Base-by-base conservation (phyloP, 2,888 invertebrate genomes). In the Xestia rhomboidea region DNA sequence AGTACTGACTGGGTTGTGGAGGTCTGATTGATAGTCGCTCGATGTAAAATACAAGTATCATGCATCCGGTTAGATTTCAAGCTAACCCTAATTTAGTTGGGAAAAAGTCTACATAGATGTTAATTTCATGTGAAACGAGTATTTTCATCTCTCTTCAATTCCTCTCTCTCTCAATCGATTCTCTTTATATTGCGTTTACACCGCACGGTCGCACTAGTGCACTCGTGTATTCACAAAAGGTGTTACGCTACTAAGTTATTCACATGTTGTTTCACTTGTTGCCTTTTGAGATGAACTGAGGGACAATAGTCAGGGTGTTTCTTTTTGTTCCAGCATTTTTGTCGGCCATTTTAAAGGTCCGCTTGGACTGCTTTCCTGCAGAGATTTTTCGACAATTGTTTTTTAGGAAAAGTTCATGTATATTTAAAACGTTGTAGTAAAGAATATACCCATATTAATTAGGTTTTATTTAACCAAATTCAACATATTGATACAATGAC, bases 191-290 rank as follows among this genome's bases (percentile, higher is more conserved):
- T 5, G 13, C 27, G 5, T 54, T 57, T 27, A 10, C 11, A 54
- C 3, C n/a, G n/a, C 54, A 24, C 24, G 24, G n/a, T 54, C n/a
- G 51, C 10, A 24, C 51, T 51, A 11, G 57, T 30, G 27, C 27
- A 57, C 62, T 15, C 41, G 41, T 41, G n/a, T 71, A 54, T 49
- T 51, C 51, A 72, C n/a, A 79, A 72, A 57, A 27, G 49, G 41
- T 66, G 54, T 41, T 41, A 44, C 49, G 3, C 51, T 80, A 41
- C 66, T 78, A 80, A 78, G 24, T 72, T 73, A 80, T 79, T 80
- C 34, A 78, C 64, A 34, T 8, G 7, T 27, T 57, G 54, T 64
- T n/a, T n/a, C n/a, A n/a, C n/a, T n/a, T n/a, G 54, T 30, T 72
- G 49, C 73, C 57, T 66, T 49, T 57, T 6, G 46, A 21, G 54